Conservation (phyloP, 2,797 vertebrate species). For the Chromobotia macracanthus region DNA sequence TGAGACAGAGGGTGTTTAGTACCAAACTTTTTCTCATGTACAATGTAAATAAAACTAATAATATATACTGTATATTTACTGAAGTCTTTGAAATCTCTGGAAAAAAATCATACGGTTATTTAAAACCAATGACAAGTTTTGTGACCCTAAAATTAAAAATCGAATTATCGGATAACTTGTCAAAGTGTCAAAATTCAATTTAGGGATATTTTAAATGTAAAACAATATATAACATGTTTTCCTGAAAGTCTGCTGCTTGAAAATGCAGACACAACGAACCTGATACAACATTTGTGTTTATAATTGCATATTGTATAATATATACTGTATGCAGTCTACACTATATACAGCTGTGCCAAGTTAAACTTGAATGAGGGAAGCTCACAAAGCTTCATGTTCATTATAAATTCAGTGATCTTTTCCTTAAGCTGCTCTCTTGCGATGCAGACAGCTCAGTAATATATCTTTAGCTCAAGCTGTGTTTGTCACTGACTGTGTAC, state of each 20-base stretch:
- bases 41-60: background rate
- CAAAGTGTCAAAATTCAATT: background rate
- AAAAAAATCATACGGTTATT: slow-evolving; percentile 28
- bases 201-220: slow-evolving; percentile 5
- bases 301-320: background rate
- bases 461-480: background rate
- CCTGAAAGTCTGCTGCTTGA: background rate
- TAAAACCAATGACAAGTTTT: background rate
- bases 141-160: background rate
- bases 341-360: background rate
- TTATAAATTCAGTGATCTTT: slow-evolving; percentile 14
- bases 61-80: background rate
- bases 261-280: slow-evolving; percentile 18
- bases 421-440: slow-evolving; percentile 2
- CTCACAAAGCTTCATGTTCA: background rate
- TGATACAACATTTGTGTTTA: background rate
- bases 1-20: slow-evolving; percentile 19
- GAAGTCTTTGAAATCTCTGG: background rate
- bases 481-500: slow-evolving; percentile 44
- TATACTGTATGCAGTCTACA: slow-evolving; percentile 6
- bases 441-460: background rate
- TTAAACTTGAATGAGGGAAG: background rate
- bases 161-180: background rate
- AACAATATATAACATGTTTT: slow-evolving; percentile 16
- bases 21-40: slow-evolving; percentile 39